A percentile compares a stretch with the other conserved stretches of the same genome.
phyloP scores from a whole-genome alignment of 1,140 invertebrate genomes.

The Oedothorax gibbosus region DNA sequence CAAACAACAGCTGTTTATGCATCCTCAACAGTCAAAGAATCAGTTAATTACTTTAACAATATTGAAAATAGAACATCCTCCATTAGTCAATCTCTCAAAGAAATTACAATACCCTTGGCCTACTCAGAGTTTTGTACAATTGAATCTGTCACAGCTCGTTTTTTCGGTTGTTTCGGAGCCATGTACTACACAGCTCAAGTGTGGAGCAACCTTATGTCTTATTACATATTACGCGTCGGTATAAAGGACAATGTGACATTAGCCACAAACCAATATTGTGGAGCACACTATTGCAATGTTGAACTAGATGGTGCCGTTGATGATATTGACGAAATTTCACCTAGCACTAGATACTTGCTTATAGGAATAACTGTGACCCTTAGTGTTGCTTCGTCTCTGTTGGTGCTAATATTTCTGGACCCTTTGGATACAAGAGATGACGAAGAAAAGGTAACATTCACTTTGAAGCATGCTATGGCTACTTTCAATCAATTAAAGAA shows the following conservation, averaged over 20 bases:
- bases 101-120: background rate
- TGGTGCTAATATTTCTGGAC: constrained; percentile 10
- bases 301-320: constrained; percentile 70
- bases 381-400: constrained; percentile 73
- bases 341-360: constrained; percentile 84
- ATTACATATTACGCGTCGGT: background rate
- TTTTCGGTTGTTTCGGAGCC: constrained; percentile 98
- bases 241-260: background rate
- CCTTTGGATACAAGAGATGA: constrained; percentile 3
- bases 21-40: background rate
- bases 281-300: constrained; percentile 17
- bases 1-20: background rate
- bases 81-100: background rate
- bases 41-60: background rate
- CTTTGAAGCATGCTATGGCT: constrained; percentile 73
- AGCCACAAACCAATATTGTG: background rate
- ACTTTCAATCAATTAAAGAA: constrained; percentile 87
- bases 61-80: background rate
- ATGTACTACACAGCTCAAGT: constrained; percentile 95
- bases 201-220: constrained; percentile 96
- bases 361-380: constrained; percentile 89
- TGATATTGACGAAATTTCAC: constrained; percentile 72
- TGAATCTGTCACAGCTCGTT: constrained; percentile 90
- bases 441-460: background rate
- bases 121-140: background rate